Base-by-base conservation (phyloP, 2,888 invertebrate genomes). In the Steinernema scapterisci region DNA sequence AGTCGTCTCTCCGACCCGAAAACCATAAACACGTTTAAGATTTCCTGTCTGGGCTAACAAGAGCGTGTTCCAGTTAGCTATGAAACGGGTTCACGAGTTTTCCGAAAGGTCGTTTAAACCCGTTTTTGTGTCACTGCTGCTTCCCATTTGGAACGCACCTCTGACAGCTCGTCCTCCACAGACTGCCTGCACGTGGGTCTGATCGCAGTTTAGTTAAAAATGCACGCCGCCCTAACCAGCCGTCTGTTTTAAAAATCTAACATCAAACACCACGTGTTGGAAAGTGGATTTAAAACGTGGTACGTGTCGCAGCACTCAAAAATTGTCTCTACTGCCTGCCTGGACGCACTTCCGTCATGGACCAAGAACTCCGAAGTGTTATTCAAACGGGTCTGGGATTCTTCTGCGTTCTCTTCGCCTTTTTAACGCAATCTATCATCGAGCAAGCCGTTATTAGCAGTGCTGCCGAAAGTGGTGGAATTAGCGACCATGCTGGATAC, bases 401-500 rank as follows among this genome's bases (percentile, higher is more conserved):
- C 89, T 95, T 97, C 95, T 92, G 96, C 87, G 92, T 97, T 81
- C 97, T 97, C 89, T 95, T 96, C 77, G 95, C 97, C 52, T 97
- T 97, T 89, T 96, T 97, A 90, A 97, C 97, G 70, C 94, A 95
- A 92, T 93, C 81, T 76, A 87, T 85, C 85, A 85, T 91, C 0
- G 91, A 96, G 95, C 92, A 95, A 93, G 93, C 93, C 7, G 92
- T 97, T 51, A 89, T 97, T 84, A 91, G 93, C 83, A 82, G 85
- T 0, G 51, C 56, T 72, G 51, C 72, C 5, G 38, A 75, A 19
- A 46, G 56, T 7, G 83, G 81, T 21, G 45, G 23, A 1, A 78
- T 83, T 21, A 77, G 77, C 9, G 75, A 79, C 23, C 79, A 80
- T 71, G 81, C 82, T 74, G 85, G 85, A 25, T 84, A 84, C 52